Percentiles rank a stretch among this genome's conserved stretches.
Conservation (phyloP, 2,113 vertebrate genomes). For the Nansenia antarctica region DNA sequence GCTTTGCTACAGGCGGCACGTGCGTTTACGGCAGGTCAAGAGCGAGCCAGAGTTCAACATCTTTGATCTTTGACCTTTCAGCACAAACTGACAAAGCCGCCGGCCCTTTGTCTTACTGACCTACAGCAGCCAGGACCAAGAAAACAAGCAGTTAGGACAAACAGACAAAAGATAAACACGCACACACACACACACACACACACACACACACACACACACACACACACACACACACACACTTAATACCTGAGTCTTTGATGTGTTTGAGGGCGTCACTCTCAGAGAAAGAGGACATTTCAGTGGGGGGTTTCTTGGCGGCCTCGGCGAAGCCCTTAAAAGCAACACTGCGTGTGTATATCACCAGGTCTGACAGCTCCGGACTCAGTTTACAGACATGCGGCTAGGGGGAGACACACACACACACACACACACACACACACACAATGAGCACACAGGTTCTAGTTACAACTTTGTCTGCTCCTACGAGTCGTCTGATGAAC, state of each 20-base stretch:
- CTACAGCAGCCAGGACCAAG: no score
- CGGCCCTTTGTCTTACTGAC: no score
- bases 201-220: slow-evolving; percentile 2
- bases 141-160: no score
- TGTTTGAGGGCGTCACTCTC: slow-evolving; percentile 87
- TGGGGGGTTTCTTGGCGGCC: slow-evolving; percentile 60
- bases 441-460: no score
- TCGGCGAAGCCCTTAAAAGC: slow-evolving; percentile 77
- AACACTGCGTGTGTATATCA: slow-evolving; percentile 83
- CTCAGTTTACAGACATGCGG: slow-evolving; percentile 70
- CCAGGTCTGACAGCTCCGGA: slow-evolving; percentile 84
- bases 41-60: no score
- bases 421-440: slow-evolving; percentile 1
- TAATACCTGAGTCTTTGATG: slow-evolving; percentile 85
- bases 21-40: no score
- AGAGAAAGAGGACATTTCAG: slow-evolving; percentile 85
- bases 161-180: not conserved
- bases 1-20: no score
- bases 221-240: slow-evolving; percentile 9
- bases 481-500: not conserved
- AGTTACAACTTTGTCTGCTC: no score
- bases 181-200: not conserved
- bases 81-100: no score
- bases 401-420: slow-evolving; percentile 43
- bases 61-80: no score